Base-by-base conservation (phyloP, 2,797 vertebrate species). In the Neosilurus mollespiculum region DNA sequence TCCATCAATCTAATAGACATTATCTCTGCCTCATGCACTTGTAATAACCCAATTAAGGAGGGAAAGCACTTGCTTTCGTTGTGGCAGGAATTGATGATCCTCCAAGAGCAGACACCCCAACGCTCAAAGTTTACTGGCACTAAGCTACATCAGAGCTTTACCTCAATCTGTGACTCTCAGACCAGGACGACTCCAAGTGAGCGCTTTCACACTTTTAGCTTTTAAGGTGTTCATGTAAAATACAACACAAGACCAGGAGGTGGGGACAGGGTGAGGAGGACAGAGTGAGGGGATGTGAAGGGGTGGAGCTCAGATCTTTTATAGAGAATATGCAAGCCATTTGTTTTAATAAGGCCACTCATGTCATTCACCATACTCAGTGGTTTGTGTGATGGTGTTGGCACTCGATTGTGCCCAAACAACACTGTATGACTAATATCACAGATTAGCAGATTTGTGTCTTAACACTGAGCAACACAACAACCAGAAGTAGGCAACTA, bases 41-140 rank as follows among this genome's bases (percentile, higher is more conserved):
- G 89, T 93, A 93, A 93, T 91, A 89, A 89, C 87, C 90, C 90
- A 93, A 92, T 93, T 92, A 93, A 89, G 84, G 86, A 86, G 87
- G 79, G 85, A 86, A 89, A 90, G 88, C 83, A 88, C 86, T 85
- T 87, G 86, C 88, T 89, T 88, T 93, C 86, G 89, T 91, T 91
- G 88, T 90, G 89, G 91, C 90, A 90, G 88, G 92, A 93, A 92
- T 90, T 92, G 91, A 94, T 93, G 92, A 93, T 92, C 91, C 90
- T 88, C 88, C 88, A 90, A 89, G 92, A 90, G 86, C 88, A 91
- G 89, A 87, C 88, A 89, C 85, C 85, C 87, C 86, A 87, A 84
- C 84, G 89, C 88, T 90, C 87, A 87, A 88, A 89, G 87, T 92
- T 90, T 90, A 89, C 89, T 70, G 77, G 85, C 76, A 82, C 89